phyloP scores from a whole-genome alignment of 2,888 invertebrate species.

The Lampropteryx suffumata region DNA sequence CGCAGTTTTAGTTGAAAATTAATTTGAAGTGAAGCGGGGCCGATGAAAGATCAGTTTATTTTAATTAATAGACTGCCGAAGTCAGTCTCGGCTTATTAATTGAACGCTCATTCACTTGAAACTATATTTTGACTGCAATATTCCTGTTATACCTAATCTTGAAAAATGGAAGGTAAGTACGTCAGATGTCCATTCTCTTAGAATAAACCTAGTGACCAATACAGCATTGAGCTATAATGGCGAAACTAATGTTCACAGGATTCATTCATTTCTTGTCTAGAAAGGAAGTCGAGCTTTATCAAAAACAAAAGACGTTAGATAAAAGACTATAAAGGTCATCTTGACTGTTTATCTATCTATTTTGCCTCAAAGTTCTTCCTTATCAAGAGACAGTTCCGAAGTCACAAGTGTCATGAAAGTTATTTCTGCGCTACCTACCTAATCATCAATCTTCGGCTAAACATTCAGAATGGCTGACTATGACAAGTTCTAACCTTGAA shows the following conservation, averaged over 20 bases:
- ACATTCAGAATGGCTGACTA: constrained; percentile 13
- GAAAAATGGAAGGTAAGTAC: no score
- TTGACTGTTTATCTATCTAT: background rate
- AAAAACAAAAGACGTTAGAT: no score
- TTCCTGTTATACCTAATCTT: no score
- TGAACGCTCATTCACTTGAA: constrained; percentile 25
- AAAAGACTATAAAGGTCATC: background rate
- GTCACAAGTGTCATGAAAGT: constrained; percentile 22
- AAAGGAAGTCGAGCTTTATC: no score
- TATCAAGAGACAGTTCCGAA: constrained; percentile 13
- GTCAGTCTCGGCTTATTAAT: constrained; percentile 41
- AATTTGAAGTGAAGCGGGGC: background rate
- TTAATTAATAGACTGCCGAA: constrained; percentile 59
- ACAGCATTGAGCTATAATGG: no score
- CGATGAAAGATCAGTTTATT: constrained; percentile 46
- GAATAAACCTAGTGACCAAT: no score
- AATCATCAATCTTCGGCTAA: constrained; percentile 29
- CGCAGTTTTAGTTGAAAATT: background rate
- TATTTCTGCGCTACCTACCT: constrained; percentile 21
- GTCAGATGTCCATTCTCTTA: no score
- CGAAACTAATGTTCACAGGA: no score
- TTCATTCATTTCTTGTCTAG: no score
- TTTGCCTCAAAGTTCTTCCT: constrained; percentile 8
- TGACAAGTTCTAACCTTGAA: constrained; percentile 24
- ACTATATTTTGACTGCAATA: constrained; percentile 2